phyloP scores from a whole-genome alignment of 2,113 vertebrate genomes.

The Pao palembangensis region DNA sequence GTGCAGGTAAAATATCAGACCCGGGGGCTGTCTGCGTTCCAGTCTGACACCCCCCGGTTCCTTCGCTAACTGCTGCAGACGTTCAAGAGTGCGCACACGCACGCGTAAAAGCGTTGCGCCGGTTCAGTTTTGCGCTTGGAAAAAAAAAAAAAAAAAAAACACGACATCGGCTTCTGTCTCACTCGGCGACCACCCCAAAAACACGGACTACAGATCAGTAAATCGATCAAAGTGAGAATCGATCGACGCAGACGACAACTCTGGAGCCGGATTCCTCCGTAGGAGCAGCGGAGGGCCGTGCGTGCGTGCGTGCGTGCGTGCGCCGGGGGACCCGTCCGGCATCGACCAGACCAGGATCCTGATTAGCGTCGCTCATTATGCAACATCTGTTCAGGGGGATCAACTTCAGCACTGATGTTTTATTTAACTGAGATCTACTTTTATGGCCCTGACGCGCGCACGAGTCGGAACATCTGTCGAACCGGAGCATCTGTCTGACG shows the following conservation, averaged over 20 bases:
- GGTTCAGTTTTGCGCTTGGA: conserved; percentile 25
- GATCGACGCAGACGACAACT: conserved; percentile 9
- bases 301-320: conserved; percentile 25
- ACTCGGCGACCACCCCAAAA: conserved; percentile 6
- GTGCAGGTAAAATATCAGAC: conserved; percentile 49
- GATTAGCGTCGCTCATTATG: conserved; percentile 21
- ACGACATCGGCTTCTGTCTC: conserved; percentile 22
- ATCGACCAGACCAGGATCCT: conserved; percentile 25
- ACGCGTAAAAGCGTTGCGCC: conserved; percentile 44
- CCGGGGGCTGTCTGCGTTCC: conserved; percentile 27
- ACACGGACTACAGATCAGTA: conserved; percentile 3
- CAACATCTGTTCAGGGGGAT: not conserved
- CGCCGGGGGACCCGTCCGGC: conserved; percentile 38
- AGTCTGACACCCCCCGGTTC: conserved; percentile 25
- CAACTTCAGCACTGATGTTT: not conserved
- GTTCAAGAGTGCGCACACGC: conserved; percentile 32
- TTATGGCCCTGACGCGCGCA: too few relatives aligned
- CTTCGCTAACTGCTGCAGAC: conserved; percentile 33
- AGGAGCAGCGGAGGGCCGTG: not conserved
- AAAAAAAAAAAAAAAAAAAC: conserved; percentile 12
- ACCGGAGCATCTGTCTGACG: too few relatives aligned
- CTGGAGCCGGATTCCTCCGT: conserved; percentile 28
- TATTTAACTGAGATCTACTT: too few relatives aligned
- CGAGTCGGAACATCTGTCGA: too few relatives aligned
- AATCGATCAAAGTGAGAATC: too few relatives aligned